phyloP scores from a whole-genome alignment of 2,113 vertebrate genomes.

The Pseudopipra pipra region DNA sequence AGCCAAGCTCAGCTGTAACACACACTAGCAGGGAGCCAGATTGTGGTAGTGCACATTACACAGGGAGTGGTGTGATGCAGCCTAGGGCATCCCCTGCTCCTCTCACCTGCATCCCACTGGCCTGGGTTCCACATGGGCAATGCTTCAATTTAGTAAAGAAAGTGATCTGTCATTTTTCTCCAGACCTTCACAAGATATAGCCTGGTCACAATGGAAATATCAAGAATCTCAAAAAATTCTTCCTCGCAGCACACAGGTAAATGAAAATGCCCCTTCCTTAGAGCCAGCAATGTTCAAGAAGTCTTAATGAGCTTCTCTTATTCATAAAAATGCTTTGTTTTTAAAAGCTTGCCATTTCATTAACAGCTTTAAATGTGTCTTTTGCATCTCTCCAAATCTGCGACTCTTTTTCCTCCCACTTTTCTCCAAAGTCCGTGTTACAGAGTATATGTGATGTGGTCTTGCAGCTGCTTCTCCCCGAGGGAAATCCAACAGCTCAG shows the following conservation, averaged over 20 bases:
- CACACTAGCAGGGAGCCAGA: neutral
- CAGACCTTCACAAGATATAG: neutral
- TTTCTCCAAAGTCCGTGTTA: neutral
- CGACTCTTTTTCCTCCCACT: neutral
- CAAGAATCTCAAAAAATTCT: neutral
- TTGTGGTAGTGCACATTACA: neutral
- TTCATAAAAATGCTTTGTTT: conserved; percentile 34
- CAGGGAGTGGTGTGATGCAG: neutral
- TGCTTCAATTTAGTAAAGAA: neutral
- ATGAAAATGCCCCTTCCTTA: conserved; percentile 14
- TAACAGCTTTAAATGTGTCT: conserved; percentile 1
- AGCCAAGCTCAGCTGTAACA: neutral
- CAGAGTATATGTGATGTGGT: rapidly evolving
- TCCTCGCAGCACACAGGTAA: neutral
- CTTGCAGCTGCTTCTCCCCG: neutral
- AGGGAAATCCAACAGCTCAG: neutral
- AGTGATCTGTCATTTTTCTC: neutral
- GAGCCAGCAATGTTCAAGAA: neutral
- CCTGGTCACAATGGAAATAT: neutral
- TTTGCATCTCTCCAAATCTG: neutral
- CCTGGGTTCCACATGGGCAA: neutral
- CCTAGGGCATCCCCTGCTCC: neutral
- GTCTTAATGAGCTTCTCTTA: neutral
- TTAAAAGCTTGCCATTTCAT: neutral
- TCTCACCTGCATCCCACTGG: neutral